Percentiles rank a stretch among this genome's conserved stretches.
Conservation (phyloP, 2,888 invertebrate species). For the Patella caerulea region DNA sequence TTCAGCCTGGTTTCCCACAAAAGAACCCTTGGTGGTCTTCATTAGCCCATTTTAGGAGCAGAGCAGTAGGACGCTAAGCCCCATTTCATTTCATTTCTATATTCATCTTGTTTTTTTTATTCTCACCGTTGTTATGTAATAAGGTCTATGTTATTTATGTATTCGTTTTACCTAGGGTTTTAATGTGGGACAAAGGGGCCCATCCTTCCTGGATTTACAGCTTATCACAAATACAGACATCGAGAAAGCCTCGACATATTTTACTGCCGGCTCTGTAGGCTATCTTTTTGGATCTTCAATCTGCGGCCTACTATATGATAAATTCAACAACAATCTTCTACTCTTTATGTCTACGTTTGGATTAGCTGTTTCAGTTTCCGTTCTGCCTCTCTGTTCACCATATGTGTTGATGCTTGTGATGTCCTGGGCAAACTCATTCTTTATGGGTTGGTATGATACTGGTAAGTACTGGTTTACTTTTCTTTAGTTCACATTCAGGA, state of each 20-base stretch:
- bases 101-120: no score
- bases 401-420: constrained; percentile 58
- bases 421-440: constrained; percentile 35
- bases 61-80: no score
- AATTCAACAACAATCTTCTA: constrained; percentile 62
- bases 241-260: constrained; percentile 65
- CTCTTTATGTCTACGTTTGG: constrained; percentile 66
- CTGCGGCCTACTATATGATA: constrained; percentile 61
- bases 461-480: constrained; percentile 24
- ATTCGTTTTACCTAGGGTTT: constrained; percentile 65
- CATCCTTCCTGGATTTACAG: constrained; percentile 69
- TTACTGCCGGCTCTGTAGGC: constrained; percentile 68
- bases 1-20: no score
- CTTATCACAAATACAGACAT: constrained; percentile 62
- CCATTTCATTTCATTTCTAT: no score
- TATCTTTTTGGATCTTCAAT: constrained; percentile 69
- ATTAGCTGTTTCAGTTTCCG: constrained; percentile 64
- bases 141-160: no score
- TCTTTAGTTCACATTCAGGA: not conserved
- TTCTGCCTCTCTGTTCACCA: constrained; percentile 67
- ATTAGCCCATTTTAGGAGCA: no score
- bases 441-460: constrained; percentile 33
- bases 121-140: no score
- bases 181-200: constrained; percentile 69
- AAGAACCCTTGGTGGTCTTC: no score